Percentiles rank a stretch among this genome's conserved stretches.
Evolutionary conservation across 2,888 invertebrate species (phyloP).

Genomic region (Bimastos eiseni): DNA sequence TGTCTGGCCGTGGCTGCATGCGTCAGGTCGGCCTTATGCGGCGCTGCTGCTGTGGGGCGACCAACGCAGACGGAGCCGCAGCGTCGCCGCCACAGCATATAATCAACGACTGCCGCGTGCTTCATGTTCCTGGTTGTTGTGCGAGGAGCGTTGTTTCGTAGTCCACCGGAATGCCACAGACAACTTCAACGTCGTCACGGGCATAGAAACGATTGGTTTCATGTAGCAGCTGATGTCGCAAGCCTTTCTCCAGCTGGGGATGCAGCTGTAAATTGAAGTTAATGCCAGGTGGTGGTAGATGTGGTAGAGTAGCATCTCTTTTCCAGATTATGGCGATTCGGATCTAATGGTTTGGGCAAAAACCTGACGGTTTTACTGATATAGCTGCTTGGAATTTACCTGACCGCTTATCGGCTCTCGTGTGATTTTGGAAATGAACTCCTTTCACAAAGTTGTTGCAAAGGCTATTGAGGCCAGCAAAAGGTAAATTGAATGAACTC

Average conservation of each 20-base stretch:
- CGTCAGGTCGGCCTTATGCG: slow-evolving; percentile 3
- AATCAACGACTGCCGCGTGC: background rate
- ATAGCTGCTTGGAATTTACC: background rate
- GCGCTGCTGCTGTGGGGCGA: background rate
- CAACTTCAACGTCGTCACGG: background rate
- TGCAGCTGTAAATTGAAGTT: background rate
- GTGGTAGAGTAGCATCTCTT: background rate
- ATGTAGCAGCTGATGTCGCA: background rate
- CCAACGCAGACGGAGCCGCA: background rate
- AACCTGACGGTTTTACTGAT: background rate
- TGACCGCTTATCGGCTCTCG: background rate
- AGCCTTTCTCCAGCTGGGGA: background rate
- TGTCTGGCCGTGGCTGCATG: background rate
- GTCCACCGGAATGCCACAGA: background rate
- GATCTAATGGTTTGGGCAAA: background rate
- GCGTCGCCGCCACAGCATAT: background rate
- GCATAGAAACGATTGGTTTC: background rate
- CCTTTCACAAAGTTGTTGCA: background rate
- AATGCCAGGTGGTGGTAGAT: background rate
- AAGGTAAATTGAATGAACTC: slow-evolving; percentile 9
- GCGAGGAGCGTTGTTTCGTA: background rate
- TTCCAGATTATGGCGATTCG: background rate
- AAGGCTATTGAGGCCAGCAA: slow-evolving; percentile 22
- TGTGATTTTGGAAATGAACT: slow-evolving; percentile 8
- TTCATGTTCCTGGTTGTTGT: background rate